phyloP scores from a whole-genome alignment of 2,888 invertebrate species.

The Phytoseiulus persimilis region DNA sequence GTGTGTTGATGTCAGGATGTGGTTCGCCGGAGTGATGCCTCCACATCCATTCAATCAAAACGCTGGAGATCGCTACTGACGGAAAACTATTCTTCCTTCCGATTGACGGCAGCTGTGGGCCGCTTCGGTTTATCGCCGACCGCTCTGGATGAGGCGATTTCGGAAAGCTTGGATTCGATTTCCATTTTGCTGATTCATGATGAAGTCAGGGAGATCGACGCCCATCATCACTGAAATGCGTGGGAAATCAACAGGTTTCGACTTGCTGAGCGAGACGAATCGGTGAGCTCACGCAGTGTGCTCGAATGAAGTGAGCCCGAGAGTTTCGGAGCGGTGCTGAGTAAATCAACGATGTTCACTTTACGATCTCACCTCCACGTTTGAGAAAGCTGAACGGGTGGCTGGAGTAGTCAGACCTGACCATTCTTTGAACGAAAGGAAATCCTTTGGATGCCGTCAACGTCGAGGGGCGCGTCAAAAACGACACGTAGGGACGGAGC shows the following conservation, averaged over 20 bases:
- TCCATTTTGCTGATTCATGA: conserved; percentile 37
- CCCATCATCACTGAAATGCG: conserved; percentile 32
- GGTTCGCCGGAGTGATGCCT: neutral
- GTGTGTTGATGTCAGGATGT: neutral
- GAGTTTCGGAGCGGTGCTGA: too few species aligned
- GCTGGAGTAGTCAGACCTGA: conserved; percentile 23
- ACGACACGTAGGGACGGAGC: conserved; percentile 19
- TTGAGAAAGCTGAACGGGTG: conserved; percentile 32
- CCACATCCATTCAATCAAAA: neutral
- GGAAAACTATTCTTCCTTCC: neutral
- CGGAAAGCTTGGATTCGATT: conserved; percentile 37
- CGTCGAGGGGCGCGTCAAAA: conserved; percentile 8
- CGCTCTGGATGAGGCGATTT: conserved; percentile 34
- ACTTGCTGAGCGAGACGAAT: neutral
- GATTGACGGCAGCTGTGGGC: neutral
- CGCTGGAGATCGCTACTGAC: neutral
- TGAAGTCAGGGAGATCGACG: conserved; percentile 35
- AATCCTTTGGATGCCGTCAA: conserved; percentile 30
- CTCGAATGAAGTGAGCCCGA: too few species aligned
- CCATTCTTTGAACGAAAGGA: conserved; percentile 35
- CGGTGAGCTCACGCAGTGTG: neutral
- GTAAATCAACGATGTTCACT: too few species aligned
- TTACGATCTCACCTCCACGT: conserved; percentile 33
- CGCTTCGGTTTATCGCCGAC: neutral
- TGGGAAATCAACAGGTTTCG: neutral